Conservation (phyloP, 2,113 vertebrate species). For the Parotia lawesii region DNA sequence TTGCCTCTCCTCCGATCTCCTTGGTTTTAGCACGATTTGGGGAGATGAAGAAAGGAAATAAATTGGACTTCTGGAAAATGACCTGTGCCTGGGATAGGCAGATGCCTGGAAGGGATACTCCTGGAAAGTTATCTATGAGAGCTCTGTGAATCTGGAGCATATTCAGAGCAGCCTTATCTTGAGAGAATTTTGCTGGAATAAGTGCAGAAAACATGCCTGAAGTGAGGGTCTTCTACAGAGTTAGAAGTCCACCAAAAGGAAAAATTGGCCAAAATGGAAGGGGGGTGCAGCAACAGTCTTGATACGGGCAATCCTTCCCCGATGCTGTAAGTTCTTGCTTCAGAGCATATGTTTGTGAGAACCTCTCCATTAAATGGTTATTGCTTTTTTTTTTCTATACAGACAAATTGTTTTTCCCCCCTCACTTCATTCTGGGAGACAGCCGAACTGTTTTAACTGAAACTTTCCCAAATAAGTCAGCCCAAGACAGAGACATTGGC, state of each 20-base stretch:
- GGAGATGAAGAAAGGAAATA: neutral
- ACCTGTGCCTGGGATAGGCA: neutral
- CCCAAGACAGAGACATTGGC: conserved; percentile 28
- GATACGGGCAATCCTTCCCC: neutral
- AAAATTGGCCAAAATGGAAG: neutral
- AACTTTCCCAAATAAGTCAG: conserved; percentile 47
- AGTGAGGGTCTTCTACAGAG: neutral
- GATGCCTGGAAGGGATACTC: neutral
- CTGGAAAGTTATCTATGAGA: neutral
- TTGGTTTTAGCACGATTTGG: neutral
- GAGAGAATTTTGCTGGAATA: neutral
- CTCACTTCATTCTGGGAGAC: conserved; percentile 16
- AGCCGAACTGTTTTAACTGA: neutral
- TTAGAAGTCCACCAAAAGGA: neutral
- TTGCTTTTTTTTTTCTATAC: neutral
- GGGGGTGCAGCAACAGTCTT: neutral
- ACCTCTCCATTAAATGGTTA: neutral
- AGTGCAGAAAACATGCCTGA: neutral
- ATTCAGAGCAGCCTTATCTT: neutral
- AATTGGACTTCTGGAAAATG: neutral
- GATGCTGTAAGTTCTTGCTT: neutral
- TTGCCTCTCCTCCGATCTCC: neutral
- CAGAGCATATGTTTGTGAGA: neutral
- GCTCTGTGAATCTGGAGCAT: neutral
- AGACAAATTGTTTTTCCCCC: conserved; percentile 25